A percentile compares a stretch with the other conserved stretches of the same genome.
phyloP scores from a whole-genome alignment of 2,888 invertebrate species.

The Sphaerophoria taeniata region DNA sequence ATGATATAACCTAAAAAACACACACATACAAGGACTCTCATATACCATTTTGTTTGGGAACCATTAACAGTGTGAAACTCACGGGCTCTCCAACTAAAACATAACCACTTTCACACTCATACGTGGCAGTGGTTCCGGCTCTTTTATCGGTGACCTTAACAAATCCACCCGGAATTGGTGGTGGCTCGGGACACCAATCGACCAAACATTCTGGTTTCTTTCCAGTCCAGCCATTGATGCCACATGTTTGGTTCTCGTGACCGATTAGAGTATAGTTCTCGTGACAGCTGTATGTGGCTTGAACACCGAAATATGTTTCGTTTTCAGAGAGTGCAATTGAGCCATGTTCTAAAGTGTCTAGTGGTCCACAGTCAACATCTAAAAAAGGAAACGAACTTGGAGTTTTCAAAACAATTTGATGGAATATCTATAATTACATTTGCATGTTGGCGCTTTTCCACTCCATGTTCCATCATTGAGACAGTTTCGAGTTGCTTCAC shows the following conservation, averaged over 20 bases:
- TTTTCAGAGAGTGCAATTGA: slow-evolving; percentile 86
- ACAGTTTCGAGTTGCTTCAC: slow-evolving; percentile 88
- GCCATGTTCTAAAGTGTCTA: slow-evolving; percentile 89
- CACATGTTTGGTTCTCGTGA: slow-evolving; percentile 88
- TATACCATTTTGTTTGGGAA: neutral
- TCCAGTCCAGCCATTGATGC: slow-evolving; percentile 91
- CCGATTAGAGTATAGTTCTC: slow-evolving; percentile 94
- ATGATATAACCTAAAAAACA: slow-evolving; percentile 88
- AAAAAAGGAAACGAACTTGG: slow-evolving; percentile 71
- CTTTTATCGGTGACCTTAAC: slow-evolving; percentile 89
- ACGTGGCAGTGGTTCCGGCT: slow-evolving; percentile 91
- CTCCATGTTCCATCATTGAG: slow-evolving; percentile 92
- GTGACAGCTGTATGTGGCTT: slow-evolving; percentile 90
- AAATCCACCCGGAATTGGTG: slow-evolving; percentile 89
- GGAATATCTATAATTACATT: slow-evolving; percentile 86
- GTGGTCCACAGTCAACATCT: slow-evolving; percentile 92
- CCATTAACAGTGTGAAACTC: slow-evolving; percentile 78
- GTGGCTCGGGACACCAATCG: slow-evolving; percentile 94
- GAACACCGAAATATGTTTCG: slow-evolving; percentile 91
- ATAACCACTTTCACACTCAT: slow-evolving; percentile 92
- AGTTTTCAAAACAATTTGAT: neutral
- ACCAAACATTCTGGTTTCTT: slow-evolving; percentile 91
- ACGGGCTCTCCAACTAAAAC: slow-evolving; percentile 92
- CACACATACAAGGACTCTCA: neutral
- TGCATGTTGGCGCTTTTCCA: slow-evolving; percentile 91